Base-by-base conservation (phyloP, 2,113 vertebrate species). In the Thinocorus orbignyianus region DNA sequence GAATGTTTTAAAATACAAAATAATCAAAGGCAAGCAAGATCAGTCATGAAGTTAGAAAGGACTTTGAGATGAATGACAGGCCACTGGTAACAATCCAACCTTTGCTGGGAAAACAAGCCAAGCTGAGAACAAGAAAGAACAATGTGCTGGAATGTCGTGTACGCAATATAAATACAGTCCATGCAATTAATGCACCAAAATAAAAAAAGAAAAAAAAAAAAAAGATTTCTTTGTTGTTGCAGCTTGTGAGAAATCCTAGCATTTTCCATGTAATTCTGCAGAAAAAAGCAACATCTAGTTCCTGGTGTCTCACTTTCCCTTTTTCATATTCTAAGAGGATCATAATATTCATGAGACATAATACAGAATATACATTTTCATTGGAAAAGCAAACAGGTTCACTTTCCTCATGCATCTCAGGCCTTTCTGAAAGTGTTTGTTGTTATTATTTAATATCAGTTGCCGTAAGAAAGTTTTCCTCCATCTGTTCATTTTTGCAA, bases 61-160 rank as follows among this genome's bases (percentile, higher is more conserved):
- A 82, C 70, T 95, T 96, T 76, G 39, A 81, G 61, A 86, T 95
- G 79, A 91, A 91, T 83, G 68, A 86, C 42, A 80, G 60, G 62
- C 73, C 92, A 92, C 82, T 96, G 71, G 91, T 96, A 85, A 39
- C 19, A 90, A 70, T 39, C 41, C 31, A 87, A 68, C 42, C 30
- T 74, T 81, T 92, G 58, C 77, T 88, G 74, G 95, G 77, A 71
- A 93, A 97, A 95, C 52, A 95, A 90, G 87, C 2, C 33, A 70
- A 80, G 88, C 19, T 54, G 49, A 65, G 41, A 69, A 57, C 2
- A 79, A 41, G 85, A 49, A 49, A 76, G n/a, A 79, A 33, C 33
- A 82, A 87, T 44, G 65, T 87, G 60, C 65, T 78, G 58, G 35
- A 91, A 70, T 92, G 58, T 83, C 60, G 61, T 28, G 44, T 16